Conservation (phyloP, 2,888 invertebrate genomes). For the Teleiodes luculella region DNA sequence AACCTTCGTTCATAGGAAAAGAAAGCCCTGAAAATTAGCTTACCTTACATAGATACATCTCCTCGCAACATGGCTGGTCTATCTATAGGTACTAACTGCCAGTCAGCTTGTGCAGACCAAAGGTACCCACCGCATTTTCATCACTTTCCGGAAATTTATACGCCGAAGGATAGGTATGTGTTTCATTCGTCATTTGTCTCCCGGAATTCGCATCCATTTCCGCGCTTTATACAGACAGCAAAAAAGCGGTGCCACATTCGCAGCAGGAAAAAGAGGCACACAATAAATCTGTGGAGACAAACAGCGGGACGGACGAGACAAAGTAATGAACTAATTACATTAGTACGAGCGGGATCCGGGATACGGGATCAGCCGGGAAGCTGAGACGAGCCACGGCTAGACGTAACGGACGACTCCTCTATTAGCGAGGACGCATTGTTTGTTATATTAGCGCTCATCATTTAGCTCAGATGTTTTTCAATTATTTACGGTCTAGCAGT, state of each 20-base stretch:
- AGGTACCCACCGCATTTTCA: too few relatives aligned
- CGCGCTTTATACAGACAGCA: conserved; percentile 31
- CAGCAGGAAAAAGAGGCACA: conserved; percentile 50
- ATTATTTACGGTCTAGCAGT: not conserved
- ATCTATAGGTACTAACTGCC: not conserved
- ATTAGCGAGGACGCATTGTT: conserved; percentile 15
- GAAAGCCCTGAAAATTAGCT: too few relatives aligned
- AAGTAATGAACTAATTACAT: conserved; percentile 76
- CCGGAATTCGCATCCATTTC: conserved; percentile 35
- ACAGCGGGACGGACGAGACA: conserved; percentile 52
- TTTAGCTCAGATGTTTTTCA: not conserved
- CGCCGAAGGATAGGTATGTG: not conserved
- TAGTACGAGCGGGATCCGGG: conserved; percentile 43
- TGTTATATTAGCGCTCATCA: conserved; percentile 2
- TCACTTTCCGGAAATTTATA: not conserved
- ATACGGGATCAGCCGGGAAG: not conserved
- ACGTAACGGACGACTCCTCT: conserved; percentile 21
- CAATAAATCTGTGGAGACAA: conserved; percentile 63
- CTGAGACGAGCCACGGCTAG: conserved; percentile 11
- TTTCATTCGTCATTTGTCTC: conserved; percentile 12
- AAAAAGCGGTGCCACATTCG: conserved; percentile 51
- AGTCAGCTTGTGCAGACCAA: not conserved
- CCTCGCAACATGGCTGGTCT: too few relatives aligned
- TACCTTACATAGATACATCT: too few relatives aligned
- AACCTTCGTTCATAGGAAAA: too few relatives aligned